These are phyloP conservation scores for Agonopterix heracliana DNA, from an alignment of 2,888 invertebrate genomes.

Conservation along the genomic window DNA sequence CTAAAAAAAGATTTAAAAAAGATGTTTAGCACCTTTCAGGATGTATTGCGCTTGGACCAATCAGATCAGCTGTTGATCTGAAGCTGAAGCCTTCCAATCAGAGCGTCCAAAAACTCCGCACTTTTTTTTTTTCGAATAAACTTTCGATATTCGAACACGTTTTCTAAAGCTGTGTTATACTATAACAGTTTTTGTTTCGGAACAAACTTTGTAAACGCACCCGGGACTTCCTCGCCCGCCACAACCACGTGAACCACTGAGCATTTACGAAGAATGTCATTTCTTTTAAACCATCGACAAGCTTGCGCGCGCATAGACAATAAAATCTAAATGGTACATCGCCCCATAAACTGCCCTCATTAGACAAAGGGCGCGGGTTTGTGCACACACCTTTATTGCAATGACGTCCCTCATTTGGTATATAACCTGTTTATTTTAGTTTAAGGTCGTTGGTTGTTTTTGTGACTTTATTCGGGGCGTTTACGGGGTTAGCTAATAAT, in stretches of 20 bases:
- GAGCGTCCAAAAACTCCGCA: too few species aligned
- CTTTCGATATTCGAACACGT: too few species aligned
- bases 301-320: slow-evolving; percentile 69
- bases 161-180: too few species aligned
- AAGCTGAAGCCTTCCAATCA: too few species aligned
- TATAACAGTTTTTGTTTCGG: not conserved
- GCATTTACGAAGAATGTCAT: slow-evolving; percentile 31
- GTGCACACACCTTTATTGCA: slow-evolving; percentile 62
- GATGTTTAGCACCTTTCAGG: too few species aligned
- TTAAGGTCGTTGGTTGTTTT: slow-evolving; percentile 64
- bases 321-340: slow-evolving; percentile 63
- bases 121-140: too few species aligned
- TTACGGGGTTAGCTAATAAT: slow-evolving; percentile 41
- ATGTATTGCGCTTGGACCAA: too few species aligned
- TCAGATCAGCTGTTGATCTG: too few species aligned
- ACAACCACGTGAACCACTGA: slow-evolving; percentile 52
- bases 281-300: slow-evolving; percentile 55
- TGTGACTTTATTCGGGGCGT: slow-evolving; percentile 42
- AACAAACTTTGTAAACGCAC: slow-evolving; percentile 18
- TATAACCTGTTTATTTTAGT: slow-evolving; percentile 68
- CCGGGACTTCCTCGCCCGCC: slow-evolving; percentile 27
- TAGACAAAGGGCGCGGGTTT: slow-evolving; percentile 67
- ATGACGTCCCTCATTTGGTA: slow-evolving; percentile 46
- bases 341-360: slow-evolving; percentile 70
- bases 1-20: too few species aligned